phyloP scores from a whole-genome alignment of 2,113 vertebrate species.

The Callospermophilus lateralis region DNA sequence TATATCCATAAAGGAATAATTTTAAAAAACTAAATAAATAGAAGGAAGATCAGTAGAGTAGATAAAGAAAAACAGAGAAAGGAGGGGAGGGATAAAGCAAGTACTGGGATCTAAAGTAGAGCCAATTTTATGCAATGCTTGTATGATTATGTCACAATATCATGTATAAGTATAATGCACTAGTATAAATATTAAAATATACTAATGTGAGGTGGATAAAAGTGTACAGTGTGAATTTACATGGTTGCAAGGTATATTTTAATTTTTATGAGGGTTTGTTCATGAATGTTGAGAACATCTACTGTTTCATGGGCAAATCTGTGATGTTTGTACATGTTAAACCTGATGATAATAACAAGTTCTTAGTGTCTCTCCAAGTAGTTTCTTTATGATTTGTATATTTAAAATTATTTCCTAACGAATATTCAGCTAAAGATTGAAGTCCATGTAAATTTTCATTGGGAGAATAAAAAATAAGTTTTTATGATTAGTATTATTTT shows the following conservation, averaged over 20 bases:
- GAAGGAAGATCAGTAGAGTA: no score
- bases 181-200: neutral
- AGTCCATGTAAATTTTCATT: neutral
- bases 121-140: no score
- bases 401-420: neutral
- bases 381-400: neutral
- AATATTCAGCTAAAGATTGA: neutral
- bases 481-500: neutral
- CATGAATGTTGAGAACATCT: neutral
- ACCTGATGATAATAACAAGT: neutral
- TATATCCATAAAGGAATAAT: no score
- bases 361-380: neutral
- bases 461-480: neutral
- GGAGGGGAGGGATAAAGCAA: no score
- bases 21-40: no score
- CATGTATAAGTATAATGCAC: no score
- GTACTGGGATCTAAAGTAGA: no score
- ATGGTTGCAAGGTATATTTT: neutral
- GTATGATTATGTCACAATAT: no score
- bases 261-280: neutral
- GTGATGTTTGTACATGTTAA: neutral
- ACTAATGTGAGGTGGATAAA: neutral
- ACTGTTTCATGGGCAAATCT: neutral
- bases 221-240: neutral
- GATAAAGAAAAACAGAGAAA: no score